A percentile compares a stretch with the other conserved stretches of the same genome.
phyloP scores from a whole-genome alignment of 2,888 invertebrate species.

The Axea sp. region DNA sequence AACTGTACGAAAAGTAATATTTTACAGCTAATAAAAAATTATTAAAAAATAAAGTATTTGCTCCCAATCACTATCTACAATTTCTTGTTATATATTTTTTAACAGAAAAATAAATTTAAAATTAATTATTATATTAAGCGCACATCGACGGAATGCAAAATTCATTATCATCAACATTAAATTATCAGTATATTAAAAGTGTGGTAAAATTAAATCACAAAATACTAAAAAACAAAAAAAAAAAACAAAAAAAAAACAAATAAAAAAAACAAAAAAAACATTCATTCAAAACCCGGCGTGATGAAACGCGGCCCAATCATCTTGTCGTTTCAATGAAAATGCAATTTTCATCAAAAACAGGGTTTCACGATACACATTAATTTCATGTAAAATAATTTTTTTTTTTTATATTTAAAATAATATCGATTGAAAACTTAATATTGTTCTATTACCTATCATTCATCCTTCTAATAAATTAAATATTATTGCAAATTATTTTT shows the following conservation, averaged over 20 bases:
- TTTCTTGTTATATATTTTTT: slow-evolving; percentile 35
- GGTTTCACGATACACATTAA: slow-evolving; percentile 52
- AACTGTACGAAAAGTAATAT: slow-evolving; percentile 12
- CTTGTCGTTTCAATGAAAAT: slow-evolving; percentile 51
- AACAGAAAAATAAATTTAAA: slow-evolving; percentile 10
- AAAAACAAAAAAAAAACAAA: too few species aligned
- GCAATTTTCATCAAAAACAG: slow-evolving; percentile 34
- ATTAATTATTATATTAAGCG: slow-evolving; percentile 66
- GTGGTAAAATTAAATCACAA: slow-evolving; percentile 58
- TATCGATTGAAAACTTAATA: slow-evolving; percentile 1
- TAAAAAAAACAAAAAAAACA: too few species aligned
- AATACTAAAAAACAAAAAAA: too few species aligned
- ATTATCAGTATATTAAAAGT: slow-evolving; percentile 22
- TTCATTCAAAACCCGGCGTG: slow-evolving; percentile 48
- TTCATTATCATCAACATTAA: slow-evolving; percentile 48
- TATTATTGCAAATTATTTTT: too few species aligned
- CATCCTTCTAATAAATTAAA: too few species aligned
- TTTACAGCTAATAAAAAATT: slow-evolving; percentile 26
- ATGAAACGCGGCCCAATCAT: slow-evolving; percentile 55
- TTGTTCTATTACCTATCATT: background rate
- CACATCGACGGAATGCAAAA: slow-evolving; percentile 38
- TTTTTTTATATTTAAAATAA: background rate
- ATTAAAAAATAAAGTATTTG: slow-evolving; percentile 62
- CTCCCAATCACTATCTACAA: slow-evolving; percentile 51
- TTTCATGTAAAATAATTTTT: background rate